Base-by-base conservation (phyloP, 2,888 invertebrate genomes). In the Sabatieria punctata region DNA sequence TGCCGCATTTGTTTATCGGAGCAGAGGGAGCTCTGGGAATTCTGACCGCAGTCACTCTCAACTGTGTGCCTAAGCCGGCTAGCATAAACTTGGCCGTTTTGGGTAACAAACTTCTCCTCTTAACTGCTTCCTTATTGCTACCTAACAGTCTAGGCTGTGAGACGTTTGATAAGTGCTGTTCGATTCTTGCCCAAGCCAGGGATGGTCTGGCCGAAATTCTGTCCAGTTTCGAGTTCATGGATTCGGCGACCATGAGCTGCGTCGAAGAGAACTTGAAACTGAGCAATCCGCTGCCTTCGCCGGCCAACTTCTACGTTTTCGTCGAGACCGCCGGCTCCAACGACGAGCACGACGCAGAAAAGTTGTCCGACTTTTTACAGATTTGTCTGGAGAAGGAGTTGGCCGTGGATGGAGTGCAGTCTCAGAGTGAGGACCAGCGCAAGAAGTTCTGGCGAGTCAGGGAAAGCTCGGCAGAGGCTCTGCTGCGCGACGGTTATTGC, bases 11-110 rank as follows among this genome's bases (percentile, higher is more conserved):
- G 50, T 93, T 97, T 64, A 85, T 95, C 57, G 97, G 97, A 15
- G 86, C 91, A 0, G 97, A 97, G 71, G 97, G 97, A 41, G 88
- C 91, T 0, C 71, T 97, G 44, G 97, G 97, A 15, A 67, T 97
- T 4, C 79, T 97, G 6, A 95, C 95, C 0, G 84, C 84, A 70
- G 78, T 88, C 4, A 80, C 85, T 2, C 78, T 97, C 50, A 78
- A 85, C 47, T 93, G 93, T 66, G 85, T 91, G 1, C 76, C 82
- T 1, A 73, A 78, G 60, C 85, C 93, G 0, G 76, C 76, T 54
- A 77, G 86, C 1, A 74, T 84, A 1, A 82, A 82, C 60, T 75
- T 93, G 6, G 88, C 89, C 21, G 83, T 88, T 65, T 71, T 97
- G 62, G 89, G 88, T 84, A 45, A 48, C n/a, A n/a, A n/a, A n/a